These are phyloP conservation scores for Radopholus similis DNA, from an alignment of 1,140 invertebrate species.

Conservation along the genomic window DNA sequence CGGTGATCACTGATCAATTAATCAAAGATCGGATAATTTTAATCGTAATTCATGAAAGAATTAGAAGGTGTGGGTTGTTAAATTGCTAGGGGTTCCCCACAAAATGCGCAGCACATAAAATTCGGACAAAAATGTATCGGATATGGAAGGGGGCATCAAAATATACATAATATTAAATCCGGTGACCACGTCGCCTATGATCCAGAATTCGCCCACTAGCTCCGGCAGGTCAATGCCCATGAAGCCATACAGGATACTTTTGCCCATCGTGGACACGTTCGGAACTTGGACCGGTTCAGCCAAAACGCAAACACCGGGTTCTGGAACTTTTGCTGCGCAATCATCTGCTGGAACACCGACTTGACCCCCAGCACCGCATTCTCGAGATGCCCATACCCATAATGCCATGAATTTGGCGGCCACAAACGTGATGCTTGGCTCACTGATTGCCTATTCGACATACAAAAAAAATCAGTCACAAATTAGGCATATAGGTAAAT, in stretches of 20 bases:
- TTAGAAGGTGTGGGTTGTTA: no score
- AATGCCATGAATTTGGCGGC: slow-evolving; percentile 94
- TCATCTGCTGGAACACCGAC: slow-evolving; percentile 90
- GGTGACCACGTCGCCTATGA: slow-evolving; percentile 73
- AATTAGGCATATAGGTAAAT: no score
- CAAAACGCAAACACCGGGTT: slow-evolving; percentile 91
- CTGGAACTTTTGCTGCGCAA: slow-evolving; percentile 75
- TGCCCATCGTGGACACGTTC: slow-evolving; percentile 61
- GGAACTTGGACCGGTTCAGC: slow-evolving; percentile 67
- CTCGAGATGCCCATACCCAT: slow-evolving; percentile 79
- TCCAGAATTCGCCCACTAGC: slow-evolving; percentile 86
- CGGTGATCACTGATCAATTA: no score
- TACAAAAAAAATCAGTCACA: no score
- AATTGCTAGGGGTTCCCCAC: no score
- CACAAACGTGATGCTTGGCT: slow-evolving; percentile 80
- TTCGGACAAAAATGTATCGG: no score
- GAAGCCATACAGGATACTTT: slow-evolving; percentile 82
- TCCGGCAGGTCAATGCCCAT: slow-evolving; percentile 91
- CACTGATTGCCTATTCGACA: slow-evolving; percentile 85
- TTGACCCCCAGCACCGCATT: slow-evolving; percentile 69
- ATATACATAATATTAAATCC: slow-evolving; percentile 48
- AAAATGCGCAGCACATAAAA: no score
- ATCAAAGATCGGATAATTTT: no score
- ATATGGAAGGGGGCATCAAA: neutral
- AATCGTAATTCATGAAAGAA: no score